Evolutionary conservation across 2,888 invertebrate genomes (phyloP), one percentile per base, ranked within the genome.

Genomic region (Eucera pruinosa): DNA sequence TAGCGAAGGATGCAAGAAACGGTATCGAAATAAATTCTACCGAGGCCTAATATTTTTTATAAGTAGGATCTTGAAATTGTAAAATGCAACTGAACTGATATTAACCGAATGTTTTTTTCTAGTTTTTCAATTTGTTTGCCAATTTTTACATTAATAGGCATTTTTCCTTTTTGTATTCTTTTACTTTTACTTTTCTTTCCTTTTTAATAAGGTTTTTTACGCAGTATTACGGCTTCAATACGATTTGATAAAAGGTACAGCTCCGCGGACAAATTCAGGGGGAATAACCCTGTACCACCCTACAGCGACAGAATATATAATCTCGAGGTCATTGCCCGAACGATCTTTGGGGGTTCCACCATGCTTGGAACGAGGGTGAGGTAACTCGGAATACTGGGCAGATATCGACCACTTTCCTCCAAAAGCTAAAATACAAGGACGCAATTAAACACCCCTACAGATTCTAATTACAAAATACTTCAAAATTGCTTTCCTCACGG

Each of bases 321-420:
- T 82, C 82, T 86, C 87, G 90, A 83, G 90, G 90, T 90, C 90
- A 90, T 90, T 89, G 90, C 82, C 89, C 90, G 90, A 88, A 89
- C 90, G 90, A 90, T 90, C 90, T 90, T 90, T 89, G 89, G 90
- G 85, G 87, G 87, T 90, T 87, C 88, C 84, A 86, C 82, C 86
- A 87, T 88, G 86, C 86, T 83, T 84, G 85, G 82, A 78, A 84
- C 65, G 83, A 88, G 89, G 89, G 89, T 87, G 88, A 88, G 82
- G 82, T 80, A 82, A 82, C 84, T 85, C 83, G 80, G 80, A 81
- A 82, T 84, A 85, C 84, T 71, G 81, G 66, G 55, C 73, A 70
- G 82, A 78, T 84, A 84, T 84, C 84, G 84, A 84, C 73, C 82
- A 84, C 78, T 84, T 84, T 82, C 71, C 52, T 58, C 74, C 55